Evolutionary conservation across 2,797 vertebrate genomes (phyloP), one percentile per base, ranked within the genome.

Genomic region (Crenuchus spilurus): DNA sequence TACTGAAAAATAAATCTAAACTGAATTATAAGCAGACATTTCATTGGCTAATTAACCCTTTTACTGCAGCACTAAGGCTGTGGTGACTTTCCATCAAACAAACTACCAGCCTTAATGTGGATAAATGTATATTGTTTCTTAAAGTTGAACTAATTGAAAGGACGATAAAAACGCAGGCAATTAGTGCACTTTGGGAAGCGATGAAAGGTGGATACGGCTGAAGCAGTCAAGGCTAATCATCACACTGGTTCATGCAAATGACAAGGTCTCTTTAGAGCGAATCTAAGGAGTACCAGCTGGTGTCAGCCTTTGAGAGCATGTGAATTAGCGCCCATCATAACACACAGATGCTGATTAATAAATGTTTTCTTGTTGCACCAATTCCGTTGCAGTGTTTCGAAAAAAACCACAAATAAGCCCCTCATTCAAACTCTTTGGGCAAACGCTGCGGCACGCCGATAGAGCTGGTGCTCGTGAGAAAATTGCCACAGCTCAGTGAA

Each of bases 291-390:
- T 44, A 74, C 55, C 80, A 82, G 75, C 77, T 77, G 78, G 72
- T 70, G 62, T 72, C 67, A 31, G 57, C 64, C 16, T 51, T 68
- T 62, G 39, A 73, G 58, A 64, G 31, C 52, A 55, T 28, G 39
- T 41, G 61, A 73, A 66, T 78, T 73, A 74, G 58, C 58, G 8
- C 39, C 70, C 48, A 58, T 73, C 57, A 58, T 24, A 69, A 74
- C 73, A 76, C 64, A 78, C 64, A 55, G 52, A 67, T 13, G 58
- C 70, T 73, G 75, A 76, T 80, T 78, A 78, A 78, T 75, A 54
- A 78, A 71, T 74, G 77, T 80, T 80, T 79, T 76, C 69, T 55
- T 52, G 66, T 74, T 68, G 70, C 39, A 24, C 72, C 71, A 80
- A 72, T 48, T 30, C 42, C n/a, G 13, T 69, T 69, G 62, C 74